Evolutionary conservation across 92 coral and sea anemone species (phyloP).

Genomic region (Porites lobata): DNA sequence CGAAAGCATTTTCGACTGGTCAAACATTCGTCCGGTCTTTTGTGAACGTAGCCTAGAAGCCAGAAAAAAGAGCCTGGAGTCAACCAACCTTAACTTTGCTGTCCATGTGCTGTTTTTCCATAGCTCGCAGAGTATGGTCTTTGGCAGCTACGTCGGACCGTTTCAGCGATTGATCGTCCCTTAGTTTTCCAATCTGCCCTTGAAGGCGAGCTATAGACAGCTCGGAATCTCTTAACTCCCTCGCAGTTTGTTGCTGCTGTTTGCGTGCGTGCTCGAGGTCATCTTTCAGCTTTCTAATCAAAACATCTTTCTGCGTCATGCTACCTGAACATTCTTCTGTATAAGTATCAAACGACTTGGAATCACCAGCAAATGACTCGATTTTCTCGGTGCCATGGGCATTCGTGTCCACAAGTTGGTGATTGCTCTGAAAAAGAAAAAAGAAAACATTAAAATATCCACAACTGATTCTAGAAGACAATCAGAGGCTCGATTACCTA

Average conservation of each 20-base stretch:
- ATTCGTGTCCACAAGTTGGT: conserved; percentile 75
- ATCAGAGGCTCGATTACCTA: too few species aligned
- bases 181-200: conserved; percentile 93
- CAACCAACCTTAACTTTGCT: conserved; percentile 86
- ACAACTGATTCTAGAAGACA: too few species aligned
- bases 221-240: conserved; percentile 87
- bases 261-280: conserved; percentile 91
- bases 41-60: background rate
- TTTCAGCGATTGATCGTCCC: conserved; percentile 85
- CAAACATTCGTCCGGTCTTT: too few species aligned
- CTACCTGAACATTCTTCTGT: conserved; percentile 93
- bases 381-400: conserved; percentile 85
- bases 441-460: background rate
- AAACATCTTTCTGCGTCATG: conserved; percentile 91
- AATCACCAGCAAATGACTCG: conserved; percentile 88
- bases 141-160: conserved; percentile 88
- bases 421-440: conserved; percentile 54
- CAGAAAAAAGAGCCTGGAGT: background rate
- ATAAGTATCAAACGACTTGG: conserved; percentile 87
- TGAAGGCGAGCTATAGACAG: conserved; percentile 87
- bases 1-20: too few species aligned
- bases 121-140: conserved; percentile 78
- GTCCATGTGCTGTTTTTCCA: conserved; percentile 87
- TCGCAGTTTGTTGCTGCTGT: conserved; percentile 83
- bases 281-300: conserved; percentile 88